Evolutionary conservation across 23 tunicate genomes (phyloP), one percentile per base, ranked within the genome.

Genomic region (Ascidia mentula): DNA sequence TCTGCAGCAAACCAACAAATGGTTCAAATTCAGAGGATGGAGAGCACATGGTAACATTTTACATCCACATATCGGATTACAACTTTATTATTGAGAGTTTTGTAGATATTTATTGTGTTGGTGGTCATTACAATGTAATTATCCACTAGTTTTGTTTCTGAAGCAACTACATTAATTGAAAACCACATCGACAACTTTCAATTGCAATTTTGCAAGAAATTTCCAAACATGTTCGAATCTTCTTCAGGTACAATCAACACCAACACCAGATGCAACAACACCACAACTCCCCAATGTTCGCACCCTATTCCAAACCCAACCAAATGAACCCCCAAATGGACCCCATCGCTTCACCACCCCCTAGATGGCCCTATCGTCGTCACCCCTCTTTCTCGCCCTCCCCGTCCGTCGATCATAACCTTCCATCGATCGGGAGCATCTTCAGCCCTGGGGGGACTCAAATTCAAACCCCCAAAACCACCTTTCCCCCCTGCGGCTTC

Each of bases 341-440:
- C 37, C 88, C 88, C 38, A 60, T 76, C 32, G 0, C 15, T 28
- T 72, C 88, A 30, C 88, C 83, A 28, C 90, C 92, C 17, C 81
- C 87, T 24, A 75, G 87, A 34, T 88, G 92, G 92, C 92, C 92
- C 0, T 82, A 88, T 39, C 83, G 92, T 6, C 75, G 87, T 13
- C 92, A 80, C 34, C 37, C 37, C 8, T 53, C 92, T 2, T 18
- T 35, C 28, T 22, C 45, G 0, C 24, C 46, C 12, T 31, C 45
- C 28, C 69, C 40, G 30, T 17, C 46, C 31, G 32, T 74, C 15
- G 35, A 36, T 17, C 82, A 78, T 46, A 84, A 90, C 75, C 73
- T 90, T 26, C 96, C 96, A 13, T 90, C 96, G 18, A 90, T 90
- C 42, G 88, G 88, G 3, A 84, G 86, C 61, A 59, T 90, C 37